phyloP scores from a whole-genome alignment of 1,140 invertebrate species.

The Heliconius himera region DNA sequence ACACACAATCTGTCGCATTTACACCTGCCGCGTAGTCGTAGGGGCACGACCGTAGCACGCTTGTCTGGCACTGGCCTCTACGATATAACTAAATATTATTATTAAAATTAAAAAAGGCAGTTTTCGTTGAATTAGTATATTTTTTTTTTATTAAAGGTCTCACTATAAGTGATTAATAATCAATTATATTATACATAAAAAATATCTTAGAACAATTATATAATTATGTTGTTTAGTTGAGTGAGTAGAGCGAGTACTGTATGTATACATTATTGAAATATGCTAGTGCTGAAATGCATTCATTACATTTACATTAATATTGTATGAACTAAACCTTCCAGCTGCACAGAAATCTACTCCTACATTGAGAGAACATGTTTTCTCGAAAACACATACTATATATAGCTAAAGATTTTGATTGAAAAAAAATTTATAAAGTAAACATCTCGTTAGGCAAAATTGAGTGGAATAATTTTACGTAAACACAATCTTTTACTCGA shows the following conservation, averaged over 20 bases:
- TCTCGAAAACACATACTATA: not conserved
- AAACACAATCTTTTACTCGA: constrained; percentile 71
- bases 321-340: not conserved
- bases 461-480: constrained; percentile 68
- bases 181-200: too few relatives aligned
- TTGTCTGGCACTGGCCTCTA: too few relatives aligned
- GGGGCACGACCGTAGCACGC: too few relatives aligned
- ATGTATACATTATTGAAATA: not conserved
- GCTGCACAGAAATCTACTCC: not conserved
- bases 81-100: too few relatives aligned
- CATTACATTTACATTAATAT: constrained; percentile 5
- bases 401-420: not conserved
- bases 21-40: too few relatives aligned
- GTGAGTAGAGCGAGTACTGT: not conserved
- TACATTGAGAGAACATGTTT: not conserved
- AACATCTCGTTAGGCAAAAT: constrained; percentile 74
- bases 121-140: too few relatives aligned
- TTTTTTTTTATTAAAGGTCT: not conserved
- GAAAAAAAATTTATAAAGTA: constrained; percentile 39
- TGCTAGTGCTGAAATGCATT: not conserved
- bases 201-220: not conserved
- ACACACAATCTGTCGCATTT: too few relatives aligned
- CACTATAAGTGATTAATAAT: too few relatives aligned
- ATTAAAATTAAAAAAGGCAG: too few relatives aligned
- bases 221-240: not conserved